Conservation (phyloP, 1,140 invertebrate genomes). For the Drosophila ambigua region DNA sequence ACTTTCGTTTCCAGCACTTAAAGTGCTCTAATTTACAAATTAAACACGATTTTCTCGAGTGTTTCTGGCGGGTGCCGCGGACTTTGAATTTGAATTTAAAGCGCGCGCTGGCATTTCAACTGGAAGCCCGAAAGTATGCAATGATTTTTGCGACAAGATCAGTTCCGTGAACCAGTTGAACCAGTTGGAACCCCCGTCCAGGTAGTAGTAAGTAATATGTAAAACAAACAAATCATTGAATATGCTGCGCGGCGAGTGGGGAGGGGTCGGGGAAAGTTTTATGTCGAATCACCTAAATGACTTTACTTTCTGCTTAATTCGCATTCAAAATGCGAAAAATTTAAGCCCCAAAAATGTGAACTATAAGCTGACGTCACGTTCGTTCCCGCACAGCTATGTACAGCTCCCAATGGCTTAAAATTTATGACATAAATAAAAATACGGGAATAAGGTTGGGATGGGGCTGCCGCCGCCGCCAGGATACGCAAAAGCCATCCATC, state of each 20-base stretch:
- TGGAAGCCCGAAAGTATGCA: conserved; percentile 38
- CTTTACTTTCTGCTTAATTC: conserved; percentile 59
- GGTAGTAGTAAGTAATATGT: too few relatives aligned
- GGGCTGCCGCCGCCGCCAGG: conserved; percentile 1
- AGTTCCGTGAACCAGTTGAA: conserved; percentile 2
- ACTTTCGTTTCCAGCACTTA: conserved; percentile 21
- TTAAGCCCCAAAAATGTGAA: conserved; percentile 55
- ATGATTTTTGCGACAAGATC: conserved; percentile 8
- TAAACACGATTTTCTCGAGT: conserved; percentile 41
- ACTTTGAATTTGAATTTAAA: conserved; percentile 9
- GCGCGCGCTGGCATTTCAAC: too few relatives aligned
- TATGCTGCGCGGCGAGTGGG: conserved; percentile 1
- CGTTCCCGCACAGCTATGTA: conserved; percentile 30
- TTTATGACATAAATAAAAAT: conserved; percentile 82
- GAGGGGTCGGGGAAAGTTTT: conserved; percentile 19
- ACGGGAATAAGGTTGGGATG: conserved; percentile 19
- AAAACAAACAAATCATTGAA: conserved; percentile 16
- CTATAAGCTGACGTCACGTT: conserved; percentile 67
- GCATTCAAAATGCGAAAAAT: conserved; percentile 63
- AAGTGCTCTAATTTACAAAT: conserved; percentile 53
- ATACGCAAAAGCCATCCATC: conserved; percentile 3
- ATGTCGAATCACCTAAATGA: conserved; percentile 59
- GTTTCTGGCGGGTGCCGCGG: too few relatives aligned
- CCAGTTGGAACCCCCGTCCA: too few relatives aligned
- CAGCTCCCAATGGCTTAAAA: conserved; percentile 81